Evolutionary conservation across 1,140 invertebrate genomes (phyloP).

Genomic region (Caenorhabditis tropicalis): DNA sequence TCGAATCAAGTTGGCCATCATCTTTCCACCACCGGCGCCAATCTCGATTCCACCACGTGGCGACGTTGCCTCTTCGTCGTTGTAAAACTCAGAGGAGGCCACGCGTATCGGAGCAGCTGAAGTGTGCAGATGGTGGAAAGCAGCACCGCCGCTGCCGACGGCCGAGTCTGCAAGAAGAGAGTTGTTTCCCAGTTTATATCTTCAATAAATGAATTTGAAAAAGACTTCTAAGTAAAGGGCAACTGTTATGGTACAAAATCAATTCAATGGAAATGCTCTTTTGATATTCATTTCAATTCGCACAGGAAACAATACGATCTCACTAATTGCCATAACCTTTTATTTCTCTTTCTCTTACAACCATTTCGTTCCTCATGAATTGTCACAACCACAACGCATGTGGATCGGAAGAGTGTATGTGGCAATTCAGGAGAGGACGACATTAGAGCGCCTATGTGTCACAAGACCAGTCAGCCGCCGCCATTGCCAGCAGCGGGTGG

Average conservation of each 20-base stretch:
- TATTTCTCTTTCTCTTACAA: background rate
- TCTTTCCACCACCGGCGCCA: background rate
- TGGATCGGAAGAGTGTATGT: background rate
- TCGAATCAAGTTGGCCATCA: constrained; percentile 20
- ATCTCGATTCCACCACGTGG: constrained; percentile 23
- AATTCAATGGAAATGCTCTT: no score
- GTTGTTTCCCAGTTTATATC: background rate
- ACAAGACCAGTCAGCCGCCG: constrained; percentile 30
- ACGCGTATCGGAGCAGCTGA: constrained; percentile 28
- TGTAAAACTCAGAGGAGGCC: constrained; percentile 23
- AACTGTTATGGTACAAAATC: no score
- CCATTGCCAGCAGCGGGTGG: constrained; percentile 2
- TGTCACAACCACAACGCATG: background rate
- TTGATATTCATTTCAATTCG: no score
- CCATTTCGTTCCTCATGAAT: background rate
- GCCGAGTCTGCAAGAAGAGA: background rate
- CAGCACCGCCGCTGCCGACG: constrained; percentile 37
- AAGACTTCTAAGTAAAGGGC: background rate
- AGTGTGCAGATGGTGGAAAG: constrained; percentile 44
- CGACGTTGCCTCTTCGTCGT: constrained; percentile 33
- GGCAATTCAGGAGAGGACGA: constrained; percentile 8
- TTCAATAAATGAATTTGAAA: background rate
- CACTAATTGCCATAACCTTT: no score
- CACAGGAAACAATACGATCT: no score
- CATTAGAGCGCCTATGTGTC: background rate